phyloP scores from a whole-genome alignment of 2,888 invertebrate genomes.

The Ochropacha duplaris region DNA sequence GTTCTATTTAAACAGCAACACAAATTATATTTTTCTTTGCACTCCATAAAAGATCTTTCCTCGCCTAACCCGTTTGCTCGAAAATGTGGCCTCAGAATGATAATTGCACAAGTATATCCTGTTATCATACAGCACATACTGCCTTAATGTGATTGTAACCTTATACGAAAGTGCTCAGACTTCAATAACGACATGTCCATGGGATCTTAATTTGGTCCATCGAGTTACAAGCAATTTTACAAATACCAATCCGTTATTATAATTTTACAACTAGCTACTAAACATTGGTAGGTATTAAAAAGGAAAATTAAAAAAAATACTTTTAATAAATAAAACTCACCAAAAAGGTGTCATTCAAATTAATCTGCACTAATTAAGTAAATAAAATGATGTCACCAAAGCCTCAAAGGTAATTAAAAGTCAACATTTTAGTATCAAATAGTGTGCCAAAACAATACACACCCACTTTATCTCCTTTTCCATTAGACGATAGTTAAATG shows the following conservation, averaged over 20 bases:
- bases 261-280: too few species aligned
- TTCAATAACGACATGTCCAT: constrained; percentile 2
- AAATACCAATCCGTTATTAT: background rate
- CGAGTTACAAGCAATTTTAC: background rate
- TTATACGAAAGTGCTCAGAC: constrained; percentile 17
- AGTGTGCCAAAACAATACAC: background rate
- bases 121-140: constrained; percentile 5
- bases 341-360: background rate
- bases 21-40: background rate
- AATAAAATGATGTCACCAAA: background rate
- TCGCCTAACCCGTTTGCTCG: constrained; percentile 3
- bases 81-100: constrained; percentile 6
- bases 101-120: constrained; percentile 8
- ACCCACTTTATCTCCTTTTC: background rate
- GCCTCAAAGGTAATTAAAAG: background rate
- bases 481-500: background rate
- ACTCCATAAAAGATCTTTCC: background rate
- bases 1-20: too few species aligned
- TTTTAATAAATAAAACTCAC: background rate
- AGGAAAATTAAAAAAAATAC: background rate
- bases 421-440: background rate
- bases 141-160: constrained; percentile 16
- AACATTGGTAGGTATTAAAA: too few species aligned
- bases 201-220: background rate
- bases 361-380: background rate